Conservation (phyloP, 2,888 invertebrate species). For the Microchrysa polita region DNA sequence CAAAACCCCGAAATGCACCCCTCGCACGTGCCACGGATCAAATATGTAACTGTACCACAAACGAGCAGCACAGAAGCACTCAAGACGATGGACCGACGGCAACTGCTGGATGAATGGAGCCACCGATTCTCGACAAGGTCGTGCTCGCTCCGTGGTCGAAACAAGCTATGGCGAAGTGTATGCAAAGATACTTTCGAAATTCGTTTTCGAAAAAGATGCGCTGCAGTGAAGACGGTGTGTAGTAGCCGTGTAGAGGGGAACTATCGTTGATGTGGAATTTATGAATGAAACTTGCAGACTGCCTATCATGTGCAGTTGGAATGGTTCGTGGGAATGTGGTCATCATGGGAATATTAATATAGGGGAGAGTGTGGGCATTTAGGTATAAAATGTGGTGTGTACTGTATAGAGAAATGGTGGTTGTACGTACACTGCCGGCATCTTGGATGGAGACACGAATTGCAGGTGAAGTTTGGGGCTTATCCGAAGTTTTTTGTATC, state of each 20-base stretch:
- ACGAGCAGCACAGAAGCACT: not conserved
- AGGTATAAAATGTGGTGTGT: too few relatives aligned
- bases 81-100: constrained; percentile 18
- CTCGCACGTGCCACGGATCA: too few relatives aligned
- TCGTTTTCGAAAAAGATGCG: constrained; percentile 9
- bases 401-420: too few relatives aligned
- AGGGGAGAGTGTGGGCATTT: not conserved
- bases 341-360: constrained; percentile 11
- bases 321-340: constrained; percentile 23
- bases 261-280: constrained; percentile 6
- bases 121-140: constrained; percentile 16
- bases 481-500: too few relatives aligned
- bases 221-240: constrained; percentile 6
- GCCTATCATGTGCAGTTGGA: constrained; percentile 18
- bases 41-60: too few relatives aligned
- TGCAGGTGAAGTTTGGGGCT: too few relatives aligned
- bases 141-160: not conserved
- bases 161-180: not conserved
- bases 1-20: not conserved
- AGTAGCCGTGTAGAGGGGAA: not conserved
- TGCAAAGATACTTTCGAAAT: constrained; percentile 3
- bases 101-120: constrained; percentile 30
- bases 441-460: too few relatives aligned
- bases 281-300: not conserved
- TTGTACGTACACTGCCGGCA: too few relatives aligned